Base-by-base conservation (phyloP, 2,113 vertebrate species). In the Picathartes gymnocephalus region DNA sequence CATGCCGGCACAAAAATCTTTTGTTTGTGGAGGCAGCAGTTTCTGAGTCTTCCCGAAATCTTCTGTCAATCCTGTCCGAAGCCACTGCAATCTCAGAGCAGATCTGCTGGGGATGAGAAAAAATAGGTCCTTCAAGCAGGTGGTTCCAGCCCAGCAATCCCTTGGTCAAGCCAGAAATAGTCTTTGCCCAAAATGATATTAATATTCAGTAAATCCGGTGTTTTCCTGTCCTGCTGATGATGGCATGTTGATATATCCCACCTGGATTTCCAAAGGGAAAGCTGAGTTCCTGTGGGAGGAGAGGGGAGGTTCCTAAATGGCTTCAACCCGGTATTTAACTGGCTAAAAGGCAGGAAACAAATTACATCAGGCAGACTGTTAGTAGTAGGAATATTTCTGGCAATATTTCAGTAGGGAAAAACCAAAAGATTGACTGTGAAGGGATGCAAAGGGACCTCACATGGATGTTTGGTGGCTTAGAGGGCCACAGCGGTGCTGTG, bases 291-390 rank as follows among this genome's bases (percentile, higher is more conserved):
- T 1, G 0, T 56, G 50, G 71, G 79, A 40, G 25, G 27, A 48
- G 44, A 39, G 44, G 23, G 25, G 35, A 82, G 16, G 25, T 27
- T 37, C 23, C 54, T 14, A 2, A 5, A 0, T 8, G 21, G 14
- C 23, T 82, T 39, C 31, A 42, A 5, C 25, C 9, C 0, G 0
- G 21, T 47, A 3, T 19, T 58, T 81, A 51, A 10, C 9, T 6
- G 33, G 30, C 12, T 35, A 14, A 48, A 73, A 42, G 39, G 12
- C 44, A 51, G 62, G 40, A 68, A 81, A 35, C 3, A 13, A 69
- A 56, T 27, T 1, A 1, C 54, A 73, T 1, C 13, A 6, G 74
- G 30, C 72, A 76, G 53, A 14, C 33, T 17, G 25, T 13, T 37
- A 92, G 60, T 3, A 30, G 57, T 1, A 44, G 35, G 35, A 47